Evolutionary conservation across 2,888 invertebrate species (phyloP), one percentile per base, ranked within the genome.

Genomic region (Tetranychus truncatus): DNA sequence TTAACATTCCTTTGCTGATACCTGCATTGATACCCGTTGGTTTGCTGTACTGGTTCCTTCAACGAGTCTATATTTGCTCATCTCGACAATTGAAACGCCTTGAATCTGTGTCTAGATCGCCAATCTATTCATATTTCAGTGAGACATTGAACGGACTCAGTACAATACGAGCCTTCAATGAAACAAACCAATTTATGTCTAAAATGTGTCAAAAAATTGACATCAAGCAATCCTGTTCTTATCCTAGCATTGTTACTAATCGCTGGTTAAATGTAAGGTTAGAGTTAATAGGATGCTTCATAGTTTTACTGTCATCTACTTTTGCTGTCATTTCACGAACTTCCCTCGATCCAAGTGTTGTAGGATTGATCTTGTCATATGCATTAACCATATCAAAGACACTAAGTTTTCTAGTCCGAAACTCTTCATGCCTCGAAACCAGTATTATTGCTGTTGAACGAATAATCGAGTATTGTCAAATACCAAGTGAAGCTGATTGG

Each of bases 121-220:
- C 96, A 0, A 93, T 97, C 80, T 97, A 94, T 84, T 94, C 95
- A 11, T 95, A 95, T 84, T 95, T 97, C 81, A 89, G 92, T 34
- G 97, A 97, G 85, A 94, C 92, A 71, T 89, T 97, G 73, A 90
- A 91, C 3, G 85, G 85, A 34, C 89, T 90, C 0, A 86, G 88
- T 72, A 90, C 91, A 0, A 94, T 95, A 79, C 86, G 95, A 80
- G 95, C 95, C 0, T 95, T 91, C 81, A 86, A 87, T 69, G 89
- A 90, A 66, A 87, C 89, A 79, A 84, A 88, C 4, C 86, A 92
- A 81, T 97, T 99, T 82, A 89, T 95, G 69, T 82, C 85, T 18
- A 93, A 95, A 82, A 95, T 95, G 0, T 93, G 95, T 81, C 84
- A 84, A 20, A 89, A 89, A 81, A 93, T 97, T 73, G 97, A 99